Conservation (phyloP, 1,140 invertebrate species). For the Cyclina sinensis region DNA sequence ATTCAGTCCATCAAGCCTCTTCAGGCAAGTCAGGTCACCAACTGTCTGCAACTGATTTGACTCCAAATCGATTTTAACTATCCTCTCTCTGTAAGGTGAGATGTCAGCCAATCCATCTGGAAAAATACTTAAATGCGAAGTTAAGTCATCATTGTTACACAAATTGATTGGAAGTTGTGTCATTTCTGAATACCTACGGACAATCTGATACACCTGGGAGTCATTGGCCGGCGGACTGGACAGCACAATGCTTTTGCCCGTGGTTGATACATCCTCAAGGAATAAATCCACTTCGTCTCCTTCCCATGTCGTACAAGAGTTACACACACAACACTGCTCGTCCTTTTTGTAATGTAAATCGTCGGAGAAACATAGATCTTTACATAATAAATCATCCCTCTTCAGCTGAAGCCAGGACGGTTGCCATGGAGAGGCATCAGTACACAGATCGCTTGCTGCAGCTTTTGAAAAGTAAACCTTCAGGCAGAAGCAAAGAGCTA, state of each 20-base stretch:
- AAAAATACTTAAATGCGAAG: neutral
- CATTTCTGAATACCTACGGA: slow-evolving; percentile 9
- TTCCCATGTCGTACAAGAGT: neutral
- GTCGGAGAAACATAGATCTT: neutral
- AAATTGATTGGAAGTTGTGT: slow-evolving; percentile 50
- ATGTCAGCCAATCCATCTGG: neutral
- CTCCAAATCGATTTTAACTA: slow-evolving; percentile 24
- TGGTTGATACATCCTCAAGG: neutral
- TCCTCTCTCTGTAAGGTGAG: neutral
- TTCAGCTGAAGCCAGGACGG: neutral
- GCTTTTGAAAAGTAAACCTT: neutral
- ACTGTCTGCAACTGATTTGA: slow-evolving; percentile 1
- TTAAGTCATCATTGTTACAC: slow-evolving; percentile 16
- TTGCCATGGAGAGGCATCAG: neutral
- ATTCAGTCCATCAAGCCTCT: neutral
- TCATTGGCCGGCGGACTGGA: neutral
- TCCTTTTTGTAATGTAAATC: neutral
- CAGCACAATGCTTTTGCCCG: slow-evolving; percentile 17
- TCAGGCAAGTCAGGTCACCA: slow-evolving; percentile 18
- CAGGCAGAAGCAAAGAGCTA: too few species aligned
- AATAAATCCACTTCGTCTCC: neutral
- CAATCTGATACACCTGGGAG: slow-evolving; percentile 28
- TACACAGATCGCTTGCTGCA: neutral
- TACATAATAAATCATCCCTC: neutral
- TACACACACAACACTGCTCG: neutral